Evolutionary conservation across 2,113 vertebrate genomes (phyloP).

Genomic region (Microcebus griseorufus): DNA sequence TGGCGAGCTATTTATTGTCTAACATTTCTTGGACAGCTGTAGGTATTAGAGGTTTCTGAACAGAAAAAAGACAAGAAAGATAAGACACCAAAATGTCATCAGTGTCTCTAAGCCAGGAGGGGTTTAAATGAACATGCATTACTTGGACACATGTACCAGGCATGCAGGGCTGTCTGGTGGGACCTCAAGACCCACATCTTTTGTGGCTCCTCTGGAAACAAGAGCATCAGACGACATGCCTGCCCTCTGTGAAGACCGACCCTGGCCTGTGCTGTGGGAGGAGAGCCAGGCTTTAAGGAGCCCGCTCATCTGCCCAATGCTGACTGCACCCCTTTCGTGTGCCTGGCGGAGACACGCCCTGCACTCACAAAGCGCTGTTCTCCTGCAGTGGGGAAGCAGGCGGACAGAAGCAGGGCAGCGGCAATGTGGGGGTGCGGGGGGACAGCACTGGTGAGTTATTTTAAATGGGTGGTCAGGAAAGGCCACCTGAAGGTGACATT

Average conservation of each 20-base stretch:
- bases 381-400: neutral
- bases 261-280: neutral
- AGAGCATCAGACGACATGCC: neutral
- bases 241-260: neutral
- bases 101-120: neutral
- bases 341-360: neutral
- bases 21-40: neutral
- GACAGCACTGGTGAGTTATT: neutral
- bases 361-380: neutral
- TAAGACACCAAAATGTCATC: neutral
- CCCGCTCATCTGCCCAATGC: neutral
- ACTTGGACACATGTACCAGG: neutral
- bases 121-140: accelerated
- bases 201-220: neutral
- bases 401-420: neutral
- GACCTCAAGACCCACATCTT: neutral
- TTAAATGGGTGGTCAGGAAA: neutral
- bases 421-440: accelerated
- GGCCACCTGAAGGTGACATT: neutral
- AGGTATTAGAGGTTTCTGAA: neutral
- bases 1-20: neutral
- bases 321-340: neutral
- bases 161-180: neutral
- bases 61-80: neutral
- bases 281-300: neutral